Base-by-base conservation (phyloP, 2,797 vertebrate genomes). In the Ctenopoma multispine region DNA sequence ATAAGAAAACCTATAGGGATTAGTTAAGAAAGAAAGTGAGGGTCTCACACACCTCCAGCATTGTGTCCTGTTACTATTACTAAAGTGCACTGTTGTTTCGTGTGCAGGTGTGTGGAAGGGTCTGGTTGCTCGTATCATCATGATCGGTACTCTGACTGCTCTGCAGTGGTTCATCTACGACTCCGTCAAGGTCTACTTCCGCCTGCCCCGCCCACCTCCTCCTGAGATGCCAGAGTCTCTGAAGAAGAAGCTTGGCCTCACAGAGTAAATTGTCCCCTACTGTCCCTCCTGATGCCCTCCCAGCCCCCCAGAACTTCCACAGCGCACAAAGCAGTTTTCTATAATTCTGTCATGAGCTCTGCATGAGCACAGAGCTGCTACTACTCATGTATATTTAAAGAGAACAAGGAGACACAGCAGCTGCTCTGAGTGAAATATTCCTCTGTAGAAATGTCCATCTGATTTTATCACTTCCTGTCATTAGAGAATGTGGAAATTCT, bases 101-200 rank as follows among this genome's bases (percentile, higher is more conserved):
- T 55, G 1, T 24, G 1, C 80, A 98, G 97, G 97, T 76, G 97
- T 98, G 43, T 98, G 97, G 97, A 98, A 98, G 92, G 97, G 96
- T 43, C 95, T 98, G 3, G 88, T 98, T 17, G 97, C 97, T 57
- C 96, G 96, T 93, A 98, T 98, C 92, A 98, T 98, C 85, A 98
- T 98, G 97, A 98, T 98, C 11, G 97, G 97, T 83, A 98, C 97
- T 9, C 91, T 98, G 88, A 98, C 97, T 23, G 97, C 97, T 43
- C 94, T 98, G 68, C 96, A 98, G 93, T 98, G 97, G 97, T 98
- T 98, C 93, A 98, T 97, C 93, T 98, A 97, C 3, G 97, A 98
- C 87, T 97, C 96, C 0, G 96, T 97, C 77, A 98, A 98, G 94
- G 96, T 98, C 63, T 98, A 97, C 93, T 98, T 98, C 93, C 96